A percentile compares a stretch with the other conserved stretches of the same genome.
Evolutionary conservation across 2,113 vertebrate species (phyloP).

Genomic region (Stercorarius parasiticus): DNA sequence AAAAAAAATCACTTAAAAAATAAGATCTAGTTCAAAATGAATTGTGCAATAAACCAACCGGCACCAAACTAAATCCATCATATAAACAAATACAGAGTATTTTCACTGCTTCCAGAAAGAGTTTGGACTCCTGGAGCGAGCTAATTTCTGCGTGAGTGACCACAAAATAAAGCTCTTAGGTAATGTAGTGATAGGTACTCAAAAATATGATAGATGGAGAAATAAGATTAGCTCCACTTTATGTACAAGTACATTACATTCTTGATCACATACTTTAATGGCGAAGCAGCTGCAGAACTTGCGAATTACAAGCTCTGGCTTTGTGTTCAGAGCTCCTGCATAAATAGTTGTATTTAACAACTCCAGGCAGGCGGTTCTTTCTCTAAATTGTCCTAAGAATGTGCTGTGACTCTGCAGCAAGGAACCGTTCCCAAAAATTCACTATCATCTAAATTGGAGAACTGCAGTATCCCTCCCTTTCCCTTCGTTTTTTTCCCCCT

Average conservation of each 20-base stretch:
- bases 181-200: not conserved
- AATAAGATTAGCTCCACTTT: not conserved
- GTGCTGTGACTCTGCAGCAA: not conserved
- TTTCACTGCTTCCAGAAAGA: not conserved
- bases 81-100: not conserved
- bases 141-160: not conserved
- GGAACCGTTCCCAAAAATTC: not conserved
- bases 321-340: conserved; percentile 19
- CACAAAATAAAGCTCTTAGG: not conserved
- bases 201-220: not conserved
- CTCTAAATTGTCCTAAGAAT: not conserved
- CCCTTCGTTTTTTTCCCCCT: fast-evolving
- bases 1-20: not conserved
- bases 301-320: not conserved
- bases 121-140: not conserved
- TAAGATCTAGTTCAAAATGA: not conserved
- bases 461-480: not conserved
- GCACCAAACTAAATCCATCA: conserved; percentile 17
- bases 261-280: conserved; percentile 8
- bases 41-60: not conserved
- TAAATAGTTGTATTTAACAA: not conserved
- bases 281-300: not conserved
- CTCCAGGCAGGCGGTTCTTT: not conserved
- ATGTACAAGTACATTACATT: not conserved
- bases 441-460: not conserved